Conservation (phyloP, 2,888 invertebrate species). For the Tetropium fuscum region DNA sequence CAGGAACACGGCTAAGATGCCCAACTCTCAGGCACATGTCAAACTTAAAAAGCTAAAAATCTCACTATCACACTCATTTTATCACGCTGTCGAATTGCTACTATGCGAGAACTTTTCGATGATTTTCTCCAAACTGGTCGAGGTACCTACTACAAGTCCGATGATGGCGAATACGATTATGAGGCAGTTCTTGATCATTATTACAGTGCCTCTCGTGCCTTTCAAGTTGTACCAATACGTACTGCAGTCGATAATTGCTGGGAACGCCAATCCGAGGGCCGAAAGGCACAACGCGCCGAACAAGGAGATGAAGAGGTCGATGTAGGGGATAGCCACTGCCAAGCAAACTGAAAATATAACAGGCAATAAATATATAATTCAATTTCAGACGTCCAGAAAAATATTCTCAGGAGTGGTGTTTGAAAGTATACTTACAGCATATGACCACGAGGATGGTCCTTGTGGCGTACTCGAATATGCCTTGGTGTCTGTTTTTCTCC, state of each 20-base stretch:
- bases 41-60: not conserved
- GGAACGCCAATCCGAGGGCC: conserved; percentile 89
- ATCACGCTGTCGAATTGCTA: conserved; percentile 38
- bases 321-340: conserved; percentile 86
- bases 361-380: no score
- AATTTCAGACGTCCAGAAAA: no score
- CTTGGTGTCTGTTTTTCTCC: conserved; percentile 71
- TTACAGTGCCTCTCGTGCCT: conserved; percentile 65
- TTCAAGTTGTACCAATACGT: conserved; percentile 78
- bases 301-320: conserved; percentile 84
- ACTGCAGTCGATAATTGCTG: conserved; percentile 88
- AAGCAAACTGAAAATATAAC: conserved; percentile 82
- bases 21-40: conserved; percentile 10
- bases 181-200: conserved; percentile 68
- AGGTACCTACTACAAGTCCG: conserved; percentile 76
- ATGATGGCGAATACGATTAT: conserved; percentile 73
- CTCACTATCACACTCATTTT: conserved; percentile 6
- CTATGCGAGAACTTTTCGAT: conserved; percentile 64
- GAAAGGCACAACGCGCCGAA: conserved; percentile 93
- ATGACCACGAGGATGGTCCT: conserved; percentile 82
- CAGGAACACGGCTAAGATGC: no score
- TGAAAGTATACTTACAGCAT: conserved; percentile 83
- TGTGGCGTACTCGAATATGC: conserved; percentile 82
- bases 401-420: no score
- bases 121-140: conserved; percentile 73